Conservation (phyloP, 2,113 vertebrate genomes). For the Colossoma macropomum region DNA sequence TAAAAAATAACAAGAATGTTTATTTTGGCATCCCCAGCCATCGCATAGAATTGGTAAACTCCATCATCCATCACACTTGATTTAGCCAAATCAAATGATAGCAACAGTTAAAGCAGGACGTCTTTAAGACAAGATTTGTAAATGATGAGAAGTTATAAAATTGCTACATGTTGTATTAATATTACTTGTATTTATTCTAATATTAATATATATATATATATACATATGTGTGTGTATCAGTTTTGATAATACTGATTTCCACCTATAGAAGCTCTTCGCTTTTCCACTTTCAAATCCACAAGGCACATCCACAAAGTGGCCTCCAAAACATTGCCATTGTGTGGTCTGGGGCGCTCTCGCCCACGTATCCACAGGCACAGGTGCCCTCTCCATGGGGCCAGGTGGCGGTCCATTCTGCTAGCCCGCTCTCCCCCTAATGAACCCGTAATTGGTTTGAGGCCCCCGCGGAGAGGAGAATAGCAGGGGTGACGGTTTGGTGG, state of each 20-base stretch:
- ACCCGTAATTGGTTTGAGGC: slow-evolving; percentile 82
- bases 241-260: not conserved
- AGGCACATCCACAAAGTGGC: not conserved
- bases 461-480: slow-evolving; percentile 70
- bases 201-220: too few relatives aligned
- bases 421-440: slow-evolving; percentile 78
- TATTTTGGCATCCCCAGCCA: too few relatives aligned
- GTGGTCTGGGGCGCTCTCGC: slow-evolving; percentile 60
- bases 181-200: too few relatives aligned
- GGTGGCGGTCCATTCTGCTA: slow-evolving; percentile 78
- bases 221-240: not conserved
- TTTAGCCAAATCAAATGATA: too few relatives aligned
- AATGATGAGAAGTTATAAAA: too few relatives aligned
- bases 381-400: slow-evolving; percentile 79
- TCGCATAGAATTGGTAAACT: too few relatives aligned
- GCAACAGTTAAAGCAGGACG: too few relatives aligned
- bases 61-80: too few relatives aligned
- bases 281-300: not conserved
- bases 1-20: too few relatives aligned
- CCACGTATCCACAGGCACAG: slow-evolving; percentile 77
- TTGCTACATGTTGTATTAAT: too few relatives aligned
- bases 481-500: slow-evolving; percentile 57
- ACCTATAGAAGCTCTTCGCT: not conserved
- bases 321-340: slow-evolving; percentile 15
- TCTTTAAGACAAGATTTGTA: too few relatives aligned